A percentile compares a stretch with the other conserved stretches of the same genome.
These are phyloP conservation scores for Drosophila miranda DNA, from an alignment of 1,140 invertebrate genomes.

Conservation along the genomic window DNA sequence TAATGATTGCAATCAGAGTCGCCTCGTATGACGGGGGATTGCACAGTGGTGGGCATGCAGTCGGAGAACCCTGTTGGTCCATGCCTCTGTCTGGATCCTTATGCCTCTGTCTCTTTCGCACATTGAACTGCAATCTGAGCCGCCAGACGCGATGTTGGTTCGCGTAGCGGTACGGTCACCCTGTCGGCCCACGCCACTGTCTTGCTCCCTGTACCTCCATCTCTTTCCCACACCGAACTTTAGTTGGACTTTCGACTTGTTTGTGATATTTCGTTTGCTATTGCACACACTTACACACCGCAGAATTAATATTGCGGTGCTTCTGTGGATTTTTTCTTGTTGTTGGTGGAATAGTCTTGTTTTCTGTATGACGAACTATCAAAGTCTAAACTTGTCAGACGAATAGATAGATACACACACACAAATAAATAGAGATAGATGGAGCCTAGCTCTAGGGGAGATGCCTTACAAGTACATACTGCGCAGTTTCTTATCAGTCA, in stretches of 20 bases:
- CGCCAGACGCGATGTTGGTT: no score
- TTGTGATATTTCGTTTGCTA: constrained; percentile 49
- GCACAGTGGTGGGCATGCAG: no score
- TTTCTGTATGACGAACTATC: constrained; percentile 69
- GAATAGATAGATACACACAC: constrained; percentile 8
- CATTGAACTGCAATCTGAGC: no score
- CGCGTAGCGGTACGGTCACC: no score
- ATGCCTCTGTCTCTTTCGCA: no score
- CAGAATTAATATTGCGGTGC: no score
- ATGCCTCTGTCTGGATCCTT: no score
- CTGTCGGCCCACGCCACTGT: constrained; percentile 1
- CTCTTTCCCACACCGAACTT: neutral
- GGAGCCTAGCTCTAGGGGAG: constrained; percentile 1
- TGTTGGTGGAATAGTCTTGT: constrained; percentile 35
- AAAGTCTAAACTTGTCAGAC: constrained; percentile 56
- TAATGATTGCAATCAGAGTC: no score
- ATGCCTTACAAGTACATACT: constrained; percentile 11
- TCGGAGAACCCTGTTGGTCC: no score
- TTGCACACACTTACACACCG: no score
- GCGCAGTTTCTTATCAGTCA: constrained; percentile 37
- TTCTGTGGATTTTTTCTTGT: constrained; percentile 15
- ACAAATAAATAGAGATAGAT: constrained; percentile 22
- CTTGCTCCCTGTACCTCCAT: constrained; percentile 1
- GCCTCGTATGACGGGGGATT: no score
- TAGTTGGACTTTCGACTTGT: constrained; percentile 74